Base-by-base conservation (phyloP, 2,888 invertebrate species). In the Parascotia fuliginaria region DNA sequence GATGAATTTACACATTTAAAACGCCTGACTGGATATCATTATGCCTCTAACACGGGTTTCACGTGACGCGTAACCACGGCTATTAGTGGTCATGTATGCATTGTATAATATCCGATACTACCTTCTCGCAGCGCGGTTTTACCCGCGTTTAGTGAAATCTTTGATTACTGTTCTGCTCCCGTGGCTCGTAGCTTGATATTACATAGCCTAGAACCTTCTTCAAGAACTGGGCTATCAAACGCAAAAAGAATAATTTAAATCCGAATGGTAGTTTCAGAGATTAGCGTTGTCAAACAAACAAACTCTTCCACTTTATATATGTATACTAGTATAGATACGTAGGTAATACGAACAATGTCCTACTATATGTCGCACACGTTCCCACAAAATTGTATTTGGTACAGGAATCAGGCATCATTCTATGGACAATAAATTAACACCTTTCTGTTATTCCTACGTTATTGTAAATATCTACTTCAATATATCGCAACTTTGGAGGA, bases 311-410 rank as follows among this genome's bases (percentile, higher is more conserved):
- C n/a, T n/a, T n/a, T n/a, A n/a, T n/a, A n/a, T n/a, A n/a, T n/a
- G n/a, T n/a, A n/a, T 52, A 60, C 51, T 60, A 60, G 42, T 55
- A 55, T 48, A 43, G 55, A 60, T 40, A 56, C 29, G 42, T 34
- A 33, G n/a, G n/a, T 38, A 22, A 34, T 14, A n/a, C 22, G n/a
- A 13, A 40, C 40, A 9, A 40, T n/a, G 40, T 16, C 28, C 2
- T 22, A 36, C 37, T 27, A 28, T 42, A 50, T 34, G 43, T 36
- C 27, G 3, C 12, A 52, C 59, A 63, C 42, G 60, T 63, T 22
- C 33, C 28, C 29, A 42, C 44, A 41, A 48, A 64, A 53, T 45
- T 37, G 9, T 29, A 38, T 28, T 39, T 34, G 34, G 24, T 33
- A 11, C 19, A n/a, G 13, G n/a, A 4, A 28, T 16, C 7, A n/a